Conservation (phyloP, 2,797 vertebrate genomes). For the Graptemys geographica region DNA sequence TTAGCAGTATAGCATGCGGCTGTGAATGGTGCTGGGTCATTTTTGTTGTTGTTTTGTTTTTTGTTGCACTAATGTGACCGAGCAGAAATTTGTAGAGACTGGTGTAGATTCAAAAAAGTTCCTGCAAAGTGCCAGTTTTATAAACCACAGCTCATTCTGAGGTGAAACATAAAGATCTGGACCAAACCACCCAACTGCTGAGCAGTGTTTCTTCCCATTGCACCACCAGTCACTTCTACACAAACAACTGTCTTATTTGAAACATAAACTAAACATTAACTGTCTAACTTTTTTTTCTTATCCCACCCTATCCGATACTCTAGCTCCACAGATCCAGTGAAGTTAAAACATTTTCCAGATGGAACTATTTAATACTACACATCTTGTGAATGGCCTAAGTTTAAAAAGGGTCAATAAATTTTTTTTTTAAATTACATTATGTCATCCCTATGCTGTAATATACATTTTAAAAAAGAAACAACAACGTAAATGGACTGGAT, state of each 20-base stretch:
- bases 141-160: conserved; percentile 68
- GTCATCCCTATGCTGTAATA: conserved; percentile 49
- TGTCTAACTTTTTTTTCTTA: conserved; percentile 39
- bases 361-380: conserved; percentile 65
- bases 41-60: conserved; percentile 46
- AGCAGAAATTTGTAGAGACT: conserved; percentile 68
- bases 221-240: conserved; percentile 36
- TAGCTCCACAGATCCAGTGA: conserved; percentile 71
- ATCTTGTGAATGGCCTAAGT: conserved; percentile 72
- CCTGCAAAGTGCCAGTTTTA: conserved; percentile 64
- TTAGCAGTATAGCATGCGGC: conserved; percentile 22
- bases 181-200: conserved; percentile 28
- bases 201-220: conserved; percentile 49
- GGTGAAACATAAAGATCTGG: conserved; percentile 52
- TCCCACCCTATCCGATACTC: conserved; percentile 74
- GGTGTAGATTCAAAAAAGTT: conserved; percentile 62
- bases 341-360: conserved; percentile 82
- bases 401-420: conserved; percentile 74
- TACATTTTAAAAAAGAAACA: conserved; percentile 18
- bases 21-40: not conserved
- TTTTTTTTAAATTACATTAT: conserved; percentile 55
- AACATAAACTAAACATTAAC: conserved; percentile 37
- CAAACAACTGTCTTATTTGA: conserved; percentile 59
- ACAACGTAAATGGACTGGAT: not conserved
- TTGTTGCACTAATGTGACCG: conserved; percentile 55